phyloP scores from a whole-genome alignment of 2,113 vertebrate genomes.

The Forbesichthys agassizii region DNA sequence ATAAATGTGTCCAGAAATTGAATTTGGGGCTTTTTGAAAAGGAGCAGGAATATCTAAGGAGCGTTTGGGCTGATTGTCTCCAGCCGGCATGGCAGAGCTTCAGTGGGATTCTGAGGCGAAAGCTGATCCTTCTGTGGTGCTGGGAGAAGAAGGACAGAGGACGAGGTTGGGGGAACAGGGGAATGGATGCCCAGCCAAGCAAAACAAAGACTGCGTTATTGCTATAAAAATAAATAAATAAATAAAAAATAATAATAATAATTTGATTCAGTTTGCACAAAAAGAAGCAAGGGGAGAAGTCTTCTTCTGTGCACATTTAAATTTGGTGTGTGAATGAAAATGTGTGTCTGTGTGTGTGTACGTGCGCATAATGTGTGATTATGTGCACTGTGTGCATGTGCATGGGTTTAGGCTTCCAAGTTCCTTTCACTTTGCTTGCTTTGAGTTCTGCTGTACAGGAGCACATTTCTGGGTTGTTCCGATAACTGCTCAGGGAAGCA shows the following conservation, averaged over 20 bases:
- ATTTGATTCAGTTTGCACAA: slow-evolving; percentile 94
- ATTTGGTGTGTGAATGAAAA: slow-evolving; percentile 27
- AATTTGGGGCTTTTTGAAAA: slow-evolving; percentile 94
- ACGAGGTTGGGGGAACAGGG: slow-evolving; percentile 47
- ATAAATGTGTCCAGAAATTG: slow-evolving; percentile 99
- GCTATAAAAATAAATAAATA: slow-evolving; percentile 87
- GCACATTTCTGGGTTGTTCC: slow-evolving; percentile 31
- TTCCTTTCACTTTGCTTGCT: slow-evolving; percentile 9
- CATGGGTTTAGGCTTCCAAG: slow-evolving; percentile 20
- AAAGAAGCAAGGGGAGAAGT: slow-evolving; percentile 71
- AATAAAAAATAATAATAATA: slow-evolving; percentile 13
- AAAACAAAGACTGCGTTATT: slow-evolving; percentile 94
- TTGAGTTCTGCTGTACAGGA: slow-evolving; percentile 36
- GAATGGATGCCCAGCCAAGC: slow-evolving; percentile 84
- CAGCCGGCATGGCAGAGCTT: slow-evolving; percentile 91
- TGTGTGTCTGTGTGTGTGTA: slow-evolving; percentile 36
- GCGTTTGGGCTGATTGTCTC: slow-evolving; percentile 95
- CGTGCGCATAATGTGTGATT: slow-evolving; percentile 20
- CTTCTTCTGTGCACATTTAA: background rate
- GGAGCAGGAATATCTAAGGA: slow-evolving; percentile 96
- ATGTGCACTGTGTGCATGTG: slow-evolving; percentile 17
- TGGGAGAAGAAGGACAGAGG: slow-evolving; percentile 51
- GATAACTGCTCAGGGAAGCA: slow-evolving; percentile 29
- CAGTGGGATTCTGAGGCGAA: slow-evolving; percentile 86
- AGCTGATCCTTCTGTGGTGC: slow-evolving; percentile 88